Conservation (phyloP, 2,888 invertebrate genomes). For the Spodoptera picta region DNA sequence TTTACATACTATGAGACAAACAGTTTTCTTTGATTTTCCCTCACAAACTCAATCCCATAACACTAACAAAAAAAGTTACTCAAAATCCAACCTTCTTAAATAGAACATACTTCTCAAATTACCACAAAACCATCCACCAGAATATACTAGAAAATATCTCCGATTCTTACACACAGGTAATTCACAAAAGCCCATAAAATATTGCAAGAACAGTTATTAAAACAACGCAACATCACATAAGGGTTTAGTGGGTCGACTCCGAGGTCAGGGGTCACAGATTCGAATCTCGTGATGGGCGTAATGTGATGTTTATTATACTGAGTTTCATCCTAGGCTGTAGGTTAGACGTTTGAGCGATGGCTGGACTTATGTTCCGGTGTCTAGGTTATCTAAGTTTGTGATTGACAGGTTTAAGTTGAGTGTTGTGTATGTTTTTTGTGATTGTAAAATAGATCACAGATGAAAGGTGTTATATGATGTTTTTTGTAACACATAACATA, state of each 20-base stretch:
- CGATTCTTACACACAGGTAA: background rate
- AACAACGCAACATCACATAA: slow-evolving; percentile 52
- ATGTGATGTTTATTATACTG: slow-evolving; percentile 55
- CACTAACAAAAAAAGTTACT: too few species aligned
- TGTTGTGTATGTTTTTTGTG: background rate
- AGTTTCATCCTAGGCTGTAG: slow-evolving; percentile 22
- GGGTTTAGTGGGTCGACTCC: slow-evolving; percentile 51
- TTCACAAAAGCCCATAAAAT: slow-evolving; percentile 41
- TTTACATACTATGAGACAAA: too few species aligned
- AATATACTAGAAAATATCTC: too few species aligned
- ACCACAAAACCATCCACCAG: too few species aligned
- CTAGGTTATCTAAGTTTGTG: slow-evolving; percentile 4
- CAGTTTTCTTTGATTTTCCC: too few species aligned
- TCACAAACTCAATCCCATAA: too few species aligned
- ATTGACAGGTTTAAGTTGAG: slow-evolving; percentile 10
- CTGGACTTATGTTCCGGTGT: slow-evolving; percentile 26
- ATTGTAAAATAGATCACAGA: background rate
- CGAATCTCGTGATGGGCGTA: slow-evolving; percentile 54
- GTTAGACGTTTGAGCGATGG: slow-evolving; percentile 35
- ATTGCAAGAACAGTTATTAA: slow-evolving; percentile 44
- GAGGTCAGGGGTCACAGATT: slow-evolving; percentile 53
- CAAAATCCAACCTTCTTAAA: too few species aligned
- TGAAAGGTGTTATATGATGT: too few species aligned
- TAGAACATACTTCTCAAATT: too few species aligned
- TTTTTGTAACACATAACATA: too few species aligned